Conservation (phyloP, 2,888 invertebrate genomes). For the Eretmocerus hayati region DNA sequence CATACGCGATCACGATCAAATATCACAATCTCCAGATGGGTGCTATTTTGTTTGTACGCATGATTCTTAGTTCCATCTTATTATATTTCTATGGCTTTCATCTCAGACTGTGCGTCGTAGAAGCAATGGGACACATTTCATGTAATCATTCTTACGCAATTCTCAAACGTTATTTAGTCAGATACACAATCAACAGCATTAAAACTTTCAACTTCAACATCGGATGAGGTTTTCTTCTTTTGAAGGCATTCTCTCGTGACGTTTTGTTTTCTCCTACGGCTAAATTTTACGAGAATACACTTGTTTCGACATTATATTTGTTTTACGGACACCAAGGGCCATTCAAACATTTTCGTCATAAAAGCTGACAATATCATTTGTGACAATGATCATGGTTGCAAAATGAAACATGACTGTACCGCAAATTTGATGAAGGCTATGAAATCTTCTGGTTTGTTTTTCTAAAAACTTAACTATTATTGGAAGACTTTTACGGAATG, state of each 20-base stretch:
- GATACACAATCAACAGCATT: constrained; percentile 41
- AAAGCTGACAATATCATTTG: no score
- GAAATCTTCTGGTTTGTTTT: constrained; percentile 4
- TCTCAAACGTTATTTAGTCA: constrained; percentile 26
- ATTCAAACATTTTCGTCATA: constrained; percentile 11
- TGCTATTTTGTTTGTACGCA: constrained; percentile 3
- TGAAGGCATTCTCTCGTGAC: constrained; percentile 40
- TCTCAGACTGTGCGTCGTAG: not conserved
- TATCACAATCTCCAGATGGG: constrained; percentile 10
- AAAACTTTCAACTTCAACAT: constrained; percentile 46
- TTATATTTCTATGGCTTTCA: no score
- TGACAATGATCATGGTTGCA: no score
- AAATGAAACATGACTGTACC: no score
- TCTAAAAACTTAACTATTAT: constrained; percentile 21
- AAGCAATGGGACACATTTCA: constrained; percentile 1
- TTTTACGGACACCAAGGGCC: constrained; percentile 15
- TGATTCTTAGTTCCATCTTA: no score
- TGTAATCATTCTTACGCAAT: constrained; percentile 15
- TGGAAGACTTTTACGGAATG: constrained; percentile 25
- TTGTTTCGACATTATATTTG: constrained; percentile 15
- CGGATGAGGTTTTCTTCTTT: constrained; percentile 39
- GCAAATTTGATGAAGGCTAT: constrained; percentile 3
- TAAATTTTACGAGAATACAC: constrained; percentile 23
- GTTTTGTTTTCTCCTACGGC: constrained; percentile 23
- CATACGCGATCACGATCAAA: constrained; percentile 19